Conservation (phyloP, 2,888 invertebrate genomes). For the Polymixis flavicincta region DNA sequence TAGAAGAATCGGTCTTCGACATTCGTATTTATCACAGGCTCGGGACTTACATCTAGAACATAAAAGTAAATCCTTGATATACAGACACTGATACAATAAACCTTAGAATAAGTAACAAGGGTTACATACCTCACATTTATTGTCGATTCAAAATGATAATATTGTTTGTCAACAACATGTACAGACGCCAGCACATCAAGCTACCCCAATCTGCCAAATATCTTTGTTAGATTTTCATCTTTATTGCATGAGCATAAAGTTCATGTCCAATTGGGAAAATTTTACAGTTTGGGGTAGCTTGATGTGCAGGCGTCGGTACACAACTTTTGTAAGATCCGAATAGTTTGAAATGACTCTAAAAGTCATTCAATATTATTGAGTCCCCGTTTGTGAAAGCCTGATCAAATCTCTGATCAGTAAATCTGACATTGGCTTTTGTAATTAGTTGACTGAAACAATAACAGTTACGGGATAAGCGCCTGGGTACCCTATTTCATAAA, state of each 20-base stretch:
- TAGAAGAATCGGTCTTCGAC: background rate
- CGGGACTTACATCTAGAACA: constrained; percentile 49
- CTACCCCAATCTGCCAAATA: too few relatives aligned
- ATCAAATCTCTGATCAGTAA: background rate
- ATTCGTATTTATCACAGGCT: constrained; percentile 66
- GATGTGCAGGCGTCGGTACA: too few relatives aligned
- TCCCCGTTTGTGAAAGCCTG: background rate
- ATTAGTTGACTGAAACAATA: background rate
- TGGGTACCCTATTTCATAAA: too few relatives aligned
- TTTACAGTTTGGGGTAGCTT: too few relatives aligned
- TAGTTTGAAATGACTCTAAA: background rate
- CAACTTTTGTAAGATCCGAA: background rate
- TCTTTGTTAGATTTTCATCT: too few relatives aligned
- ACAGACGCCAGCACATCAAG: too few relatives aligned
- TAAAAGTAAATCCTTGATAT: constrained; percentile 43
- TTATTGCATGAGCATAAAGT: too few relatives aligned
- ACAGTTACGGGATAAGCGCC: background rate
- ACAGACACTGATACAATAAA: constrained; percentile 14
- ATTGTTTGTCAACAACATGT: background rate
- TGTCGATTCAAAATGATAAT: constrained; percentile 6
- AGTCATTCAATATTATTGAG: background rate
- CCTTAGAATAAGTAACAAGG: constrained; percentile 16
- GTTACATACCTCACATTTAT: constrained; percentile 17
- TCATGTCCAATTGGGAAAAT: too few relatives aligned
- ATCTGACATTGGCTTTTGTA: background rate